Conservation (phyloP, 2,797 vertebrate species). For the Pipistrellus nathusii region DNA sequence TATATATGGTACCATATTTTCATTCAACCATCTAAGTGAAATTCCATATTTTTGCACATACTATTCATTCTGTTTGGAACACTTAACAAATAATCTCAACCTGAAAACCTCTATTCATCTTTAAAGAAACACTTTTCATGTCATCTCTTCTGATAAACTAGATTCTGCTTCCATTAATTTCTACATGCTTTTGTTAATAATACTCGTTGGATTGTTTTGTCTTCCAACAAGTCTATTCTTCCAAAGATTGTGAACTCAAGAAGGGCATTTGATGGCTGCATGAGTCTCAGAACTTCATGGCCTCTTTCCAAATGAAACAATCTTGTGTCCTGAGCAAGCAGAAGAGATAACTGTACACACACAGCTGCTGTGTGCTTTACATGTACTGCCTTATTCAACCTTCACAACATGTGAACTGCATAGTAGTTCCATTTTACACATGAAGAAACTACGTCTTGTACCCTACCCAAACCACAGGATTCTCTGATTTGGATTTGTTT, state of each 20-base stretch:
- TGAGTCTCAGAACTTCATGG: not conserved
- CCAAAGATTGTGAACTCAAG: not conserved
- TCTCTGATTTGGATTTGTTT: not conserved
- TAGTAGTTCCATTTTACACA: not conserved
- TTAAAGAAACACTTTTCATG: not conserved
- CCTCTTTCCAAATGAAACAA: not conserved
- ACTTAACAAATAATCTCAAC: not conserved
- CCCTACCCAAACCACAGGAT: not conserved
- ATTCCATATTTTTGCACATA: not conserved
- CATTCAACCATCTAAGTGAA: not conserved
- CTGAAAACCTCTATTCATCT: not conserved
- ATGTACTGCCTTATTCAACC: not conserved
- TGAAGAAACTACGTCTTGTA: not conserved
- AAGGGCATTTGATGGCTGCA: not conserved
- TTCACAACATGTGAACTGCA: not conserved
- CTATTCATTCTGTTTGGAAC: not conserved
- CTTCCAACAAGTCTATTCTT: not conserved
- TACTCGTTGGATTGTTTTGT: not conserved
- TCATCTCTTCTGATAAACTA: not conserved
- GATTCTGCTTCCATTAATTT: not conserved
- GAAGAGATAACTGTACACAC: not conserved
- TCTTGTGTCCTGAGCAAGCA: not conserved
- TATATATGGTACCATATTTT: not conserved
- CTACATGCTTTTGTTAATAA: not conserved
- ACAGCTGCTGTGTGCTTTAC: not conserved